Evolutionary conservation across 2,797 vertebrate species (phyloP), one percentile per base, ranked within the genome.

Genomic region (Gobionotothen gibberifrons): DNA sequence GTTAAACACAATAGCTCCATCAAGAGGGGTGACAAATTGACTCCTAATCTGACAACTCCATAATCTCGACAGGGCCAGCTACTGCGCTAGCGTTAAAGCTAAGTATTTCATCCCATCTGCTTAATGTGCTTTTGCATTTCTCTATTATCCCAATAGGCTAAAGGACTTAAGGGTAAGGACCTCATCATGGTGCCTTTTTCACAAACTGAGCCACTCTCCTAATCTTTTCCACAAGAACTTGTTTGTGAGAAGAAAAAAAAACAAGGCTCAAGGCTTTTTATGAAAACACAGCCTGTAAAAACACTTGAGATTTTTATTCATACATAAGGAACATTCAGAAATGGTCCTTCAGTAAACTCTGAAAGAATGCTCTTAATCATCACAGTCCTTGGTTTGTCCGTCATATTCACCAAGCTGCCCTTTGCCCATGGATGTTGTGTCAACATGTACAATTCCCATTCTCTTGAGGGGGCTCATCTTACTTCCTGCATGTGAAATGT

Each of bases 41-140:
- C 83, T 77, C 68, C 21, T 88, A 75, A 89, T 83, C 78, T 83
- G 73, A 80, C 69, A 82, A 80, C 61, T 74, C 57, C 78, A 56
- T 90, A 89, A 91, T 85, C 87, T 84, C 13, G 0, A 17, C 22
- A 39, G 64, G 52, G 56, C 63, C 76, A 68, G 63, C 68, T 86
- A 53, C 63, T 69, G 73, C 22, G 13, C 76, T 78, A 79, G 78
- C 12, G 4, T 77, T 87, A 83, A 68, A 66, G 87, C 83, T 85
- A 85, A 91, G 79, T 74, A 83, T 84, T 84, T 92, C 39, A 88
- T 87, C 88, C 83, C 74, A 77, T 89, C 81, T 82, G 71, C 63
- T 75, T 90, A 93, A 92, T 83, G 68, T 87, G 86, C 85, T 91
- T 93, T 69, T 46, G 57, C 63, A 76, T 86, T 81, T 82, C 69